Percentiles rank a stretch among this genome's conserved stretches.
Conservation (phyloP, 2,888 invertebrate species). For the Biston betularia region DNA sequence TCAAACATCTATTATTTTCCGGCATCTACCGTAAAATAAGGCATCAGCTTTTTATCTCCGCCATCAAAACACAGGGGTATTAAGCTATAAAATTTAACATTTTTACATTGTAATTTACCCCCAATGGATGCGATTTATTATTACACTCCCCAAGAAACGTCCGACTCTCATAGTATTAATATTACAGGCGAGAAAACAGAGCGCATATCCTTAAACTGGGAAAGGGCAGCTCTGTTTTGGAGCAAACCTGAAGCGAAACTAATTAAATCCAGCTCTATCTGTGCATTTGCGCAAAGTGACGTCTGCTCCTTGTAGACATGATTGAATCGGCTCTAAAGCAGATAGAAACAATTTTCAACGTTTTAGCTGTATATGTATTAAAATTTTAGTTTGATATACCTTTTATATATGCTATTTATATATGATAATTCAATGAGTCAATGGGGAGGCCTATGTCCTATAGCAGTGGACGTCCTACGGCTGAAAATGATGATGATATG, state of each 20-base stretch:
- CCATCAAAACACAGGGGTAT: slow-evolving; percentile 45
- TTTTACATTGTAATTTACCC: slow-evolving; percentile 57
- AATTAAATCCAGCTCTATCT: slow-evolving; percentile 51
- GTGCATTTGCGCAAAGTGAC: slow-evolving; percentile 28
- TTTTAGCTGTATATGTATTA: no score
- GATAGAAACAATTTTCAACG: no score
- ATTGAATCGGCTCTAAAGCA: slow-evolving; percentile 11
- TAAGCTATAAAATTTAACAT: slow-evolving; percentile 53
- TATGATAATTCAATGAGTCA: no score
- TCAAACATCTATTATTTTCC: slow-evolving; percentile 44
- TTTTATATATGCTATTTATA: no score
- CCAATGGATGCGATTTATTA: slow-evolving; percentile 60
- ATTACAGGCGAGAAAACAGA: slow-evolving; percentile 44
- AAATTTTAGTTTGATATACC: no score
- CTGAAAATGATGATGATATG: no score
- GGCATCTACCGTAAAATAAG: slow-evolving; percentile 46
- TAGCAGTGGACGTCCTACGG: no score
- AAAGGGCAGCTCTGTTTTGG: slow-evolving; percentile 33
- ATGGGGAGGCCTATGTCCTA: no score
- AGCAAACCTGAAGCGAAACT: slow-evolving; percentile 60
- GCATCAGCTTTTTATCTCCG: slow-evolving; percentile 44
- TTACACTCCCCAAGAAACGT: slow-evolving; percentile 53
- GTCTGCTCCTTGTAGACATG: background rate
- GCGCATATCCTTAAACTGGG: slow-evolving; percentile 37
- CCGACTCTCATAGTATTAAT: slow-evolving; percentile 56